Percentiles rank a stretch among this genome's conserved stretches.
Conservation (phyloP, 2,797 vertebrate genomes). For the Alfaro cultratus region DNA sequence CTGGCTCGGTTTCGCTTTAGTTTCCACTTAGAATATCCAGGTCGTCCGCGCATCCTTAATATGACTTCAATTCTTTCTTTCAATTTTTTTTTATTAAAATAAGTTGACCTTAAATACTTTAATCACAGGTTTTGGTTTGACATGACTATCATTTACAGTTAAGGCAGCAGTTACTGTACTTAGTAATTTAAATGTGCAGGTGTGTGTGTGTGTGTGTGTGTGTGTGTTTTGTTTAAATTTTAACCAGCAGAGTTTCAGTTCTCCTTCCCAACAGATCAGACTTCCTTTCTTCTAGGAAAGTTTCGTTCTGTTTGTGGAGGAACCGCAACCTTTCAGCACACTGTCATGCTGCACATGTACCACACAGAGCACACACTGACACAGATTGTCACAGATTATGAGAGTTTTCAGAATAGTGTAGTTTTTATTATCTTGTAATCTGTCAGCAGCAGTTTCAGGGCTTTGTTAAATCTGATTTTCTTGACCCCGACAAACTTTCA, state of each 20-base stretch:
- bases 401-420: not conserved
- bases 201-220: not conserved
- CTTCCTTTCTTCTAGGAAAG: constrained; percentile 30
- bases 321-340: not conserved
- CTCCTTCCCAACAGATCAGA: constrained; percentile 5
- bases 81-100: not conserved
- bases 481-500: not conserved
- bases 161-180: not conserved
- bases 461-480: not conserved
- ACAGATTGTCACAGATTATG: not conserved
- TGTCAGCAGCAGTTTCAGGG: not conserved
- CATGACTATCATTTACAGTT: not conserved
- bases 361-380: not conserved
- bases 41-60: too few species aligned
- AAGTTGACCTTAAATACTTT: too few species aligned
- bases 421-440: not conserved
- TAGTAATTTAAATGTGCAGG: not conserved
- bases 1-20: not conserved
- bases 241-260: constrained; percentile 31
- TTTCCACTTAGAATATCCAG: not conserved
- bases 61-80: not conserved
- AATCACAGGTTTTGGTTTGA: too few species aligned
- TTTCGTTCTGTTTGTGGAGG: not conserved
- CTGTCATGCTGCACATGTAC: not conserved
- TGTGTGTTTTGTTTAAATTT: not conserved